Evolutionary conservation across 2,888 invertebrate species (phyloP).

Genomic region (Cremastobaeus sp.): DNA sequence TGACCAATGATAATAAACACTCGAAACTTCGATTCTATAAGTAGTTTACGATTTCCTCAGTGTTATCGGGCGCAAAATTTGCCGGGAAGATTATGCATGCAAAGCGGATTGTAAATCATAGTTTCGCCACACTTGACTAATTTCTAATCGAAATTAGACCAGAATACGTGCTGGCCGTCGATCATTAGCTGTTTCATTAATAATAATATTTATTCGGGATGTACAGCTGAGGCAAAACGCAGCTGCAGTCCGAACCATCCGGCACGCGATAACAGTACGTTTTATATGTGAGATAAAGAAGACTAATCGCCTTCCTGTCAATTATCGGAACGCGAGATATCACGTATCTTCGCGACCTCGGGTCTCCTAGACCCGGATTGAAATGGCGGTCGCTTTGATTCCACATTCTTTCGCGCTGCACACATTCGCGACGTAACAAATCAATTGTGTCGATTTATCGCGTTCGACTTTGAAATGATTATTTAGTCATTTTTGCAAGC

Average conservation of each 20-base stretch:
- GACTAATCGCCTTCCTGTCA: constrained; percentile 66
- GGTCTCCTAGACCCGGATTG: constrained; percentile 61
- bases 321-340: constrained; percentile 61
- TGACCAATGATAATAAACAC: too few relatives aligned
- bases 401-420: constrained; percentile 50
- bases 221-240: constrained; percentile 47
- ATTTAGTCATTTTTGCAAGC: constrained; percentile 46
- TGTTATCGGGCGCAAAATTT: too few relatives aligned
- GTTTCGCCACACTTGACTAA: constrained; percentile 3
- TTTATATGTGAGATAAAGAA: constrained; percentile 66
- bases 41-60: too few relatives aligned
- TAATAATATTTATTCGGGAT: constrained; percentile 56
- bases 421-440: constrained; percentile 49
- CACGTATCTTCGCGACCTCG: constrained; percentile 60
- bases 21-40: too few relatives aligned
- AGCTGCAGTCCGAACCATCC: constrained; percentile 60
- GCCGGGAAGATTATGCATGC: too few relatives aligned
- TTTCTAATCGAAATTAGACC: constrained; percentile 46
- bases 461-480: constrained; percentile 60
- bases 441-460: constrained; percentile 60
- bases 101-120: constrained; percentile 8
- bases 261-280: constrained; percentile 60
- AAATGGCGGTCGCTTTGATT: constrained; percentile 61
- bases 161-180: constrained; percentile 42
- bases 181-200: constrained; percentile 57